Base-by-base conservation (phyloP, 2,113 vertebrate genomes). In the Nothocercus julius region DNA sequence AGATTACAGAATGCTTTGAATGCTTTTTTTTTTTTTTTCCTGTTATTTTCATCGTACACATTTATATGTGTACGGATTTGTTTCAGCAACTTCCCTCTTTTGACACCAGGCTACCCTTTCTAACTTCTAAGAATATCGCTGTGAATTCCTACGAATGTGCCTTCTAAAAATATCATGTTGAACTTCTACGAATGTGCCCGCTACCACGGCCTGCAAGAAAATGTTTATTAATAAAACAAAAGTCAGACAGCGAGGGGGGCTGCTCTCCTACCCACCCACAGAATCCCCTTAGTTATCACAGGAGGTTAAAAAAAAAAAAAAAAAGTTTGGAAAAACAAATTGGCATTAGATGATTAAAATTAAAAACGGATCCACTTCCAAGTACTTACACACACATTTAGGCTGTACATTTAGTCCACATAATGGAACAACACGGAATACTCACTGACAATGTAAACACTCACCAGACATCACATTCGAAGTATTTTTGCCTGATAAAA, bases 1-100 rank as follows among this genome's bases (percentile, higher is more conserved):
- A 54, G 25, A 32, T 67, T 34, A 38, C 2, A 79, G 56, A 13
- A 9, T 5, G 6, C 0, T 0, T n/a, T n/a, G n/a, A n/a, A n/a
- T n/a, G n/a, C n/a, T n/a, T n/a, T 22, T 49, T 49, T 0, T 0
- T 36, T 36, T 36, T 36, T 40, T 72, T 44, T 42, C 30, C 63
- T 59, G 28, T 51, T 32, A 27, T 47, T 58, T 69, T 44, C 27
- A 34, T 61, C 44, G 79, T 53, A 45, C 13, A 15, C 34, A 51
- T 32, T 63, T 62, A 16, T 62, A 13, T 8, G 21, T 14, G 30
- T 19, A 12, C 5, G 9, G 9, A 56, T 53, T 49, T 7, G 20
- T 79, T 76, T 47, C 7, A 70, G 63, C 18, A 20, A 2, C 30
- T 32, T 59, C 27, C 28, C 16, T 72, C 77, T 75, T 73, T 28